Evolutionary conservation across 2,888 invertebrate species (phyloP), one percentile per base, ranked within the genome.

Genomic region (Sinelater perroti): DNA sequence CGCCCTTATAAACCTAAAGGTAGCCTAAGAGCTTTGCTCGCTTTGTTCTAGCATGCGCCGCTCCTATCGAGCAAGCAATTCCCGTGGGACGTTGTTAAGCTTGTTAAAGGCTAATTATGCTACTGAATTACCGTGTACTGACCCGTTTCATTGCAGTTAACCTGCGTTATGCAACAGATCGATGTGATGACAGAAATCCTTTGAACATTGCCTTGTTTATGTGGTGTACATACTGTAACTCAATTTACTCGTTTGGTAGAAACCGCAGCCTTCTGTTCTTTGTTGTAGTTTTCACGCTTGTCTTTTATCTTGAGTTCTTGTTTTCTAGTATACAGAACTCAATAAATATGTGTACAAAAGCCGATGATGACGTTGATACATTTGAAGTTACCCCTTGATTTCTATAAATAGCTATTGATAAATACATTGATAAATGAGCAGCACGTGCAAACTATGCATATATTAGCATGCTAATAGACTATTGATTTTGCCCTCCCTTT

Each of bases 1-100:
- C 14, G 64, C 65, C 13, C 63, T 67, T n/a, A 66, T 72, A 40
- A 72, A 71, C 59, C 57, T 63, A 16, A 73, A 73, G 72, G 72
- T 73, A 33, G 36, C n/a, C 38, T 20, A n/a, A n/a, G n/a, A n/a
- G 36, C 8, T 14, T 18, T 35, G 35, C 6, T 20, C 42, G 16
- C 1, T 44, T 28, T 28, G n/a, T 40, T 21, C 24, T 10, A 24
- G 24, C 24, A 7, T n/a, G n/a, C 5, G 2, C 10, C 14, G 42
- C 26, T 26, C 13, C 24, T 21, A 3, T 2, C 1, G 13, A n/a
- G 11, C 3, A 18, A 6, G 4, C 3, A 16, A 1, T 8, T n/a
- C 44, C 30, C 28, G 4, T 6, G 30, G 26, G 44, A 26, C n/a
- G n/a, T 40, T 40, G 4, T 24, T 3, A 10, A 24, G 20, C 14